Base-by-base conservation (phyloP, 2,113 vertebrate genomes). In the Elachura formosa region DNA sequence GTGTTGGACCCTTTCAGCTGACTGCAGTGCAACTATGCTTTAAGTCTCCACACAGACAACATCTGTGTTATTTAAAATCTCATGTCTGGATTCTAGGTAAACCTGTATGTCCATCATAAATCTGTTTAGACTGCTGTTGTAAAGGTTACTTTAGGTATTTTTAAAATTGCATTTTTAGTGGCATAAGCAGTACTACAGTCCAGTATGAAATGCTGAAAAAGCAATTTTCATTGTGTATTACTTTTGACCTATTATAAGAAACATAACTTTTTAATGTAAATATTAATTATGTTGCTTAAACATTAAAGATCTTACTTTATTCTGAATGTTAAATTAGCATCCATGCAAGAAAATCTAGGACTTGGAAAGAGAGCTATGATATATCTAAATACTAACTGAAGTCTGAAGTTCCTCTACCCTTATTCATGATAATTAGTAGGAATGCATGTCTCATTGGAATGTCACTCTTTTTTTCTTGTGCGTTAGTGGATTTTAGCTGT, bases 261-360 rank as follows among this genome's bases (percentile, higher is more conserved):
- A 96, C 69, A 72, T 83, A 97, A 94, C 83, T 96, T 97, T 96
- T 96, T 79, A 86, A 52, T 94, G 90, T 96, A 97, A 97, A 97
- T 97, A 96, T 94, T 97, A 97, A 96, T 94, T 46, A 64, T 94
- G 97, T 97, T 97, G 89, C 94, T 97, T 96, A 94, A 96, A 93
- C 82, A 94, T 91, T 83, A 89, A 97, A 97, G 86, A 76, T 95
- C 81, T 96, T 95, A 40, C 48, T 96, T 96, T 96, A 95, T 97
- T 97, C 89, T 96, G 87, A 96, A 95, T 94, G 84, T 93, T 96
- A 94, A 96, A 90, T 51, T 62, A 88, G 12, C 46, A 56, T 58
- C 77, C 63, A 58, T 63, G 58, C 29, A 28, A 90, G 82, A 95
- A 96, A 72, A 87, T 77, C 74, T 94, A 94, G 94, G 95, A 91